Base-by-base conservation (phyloP, 2,888 invertebrate species). In the Keiferia lycopersicella region DNA sequence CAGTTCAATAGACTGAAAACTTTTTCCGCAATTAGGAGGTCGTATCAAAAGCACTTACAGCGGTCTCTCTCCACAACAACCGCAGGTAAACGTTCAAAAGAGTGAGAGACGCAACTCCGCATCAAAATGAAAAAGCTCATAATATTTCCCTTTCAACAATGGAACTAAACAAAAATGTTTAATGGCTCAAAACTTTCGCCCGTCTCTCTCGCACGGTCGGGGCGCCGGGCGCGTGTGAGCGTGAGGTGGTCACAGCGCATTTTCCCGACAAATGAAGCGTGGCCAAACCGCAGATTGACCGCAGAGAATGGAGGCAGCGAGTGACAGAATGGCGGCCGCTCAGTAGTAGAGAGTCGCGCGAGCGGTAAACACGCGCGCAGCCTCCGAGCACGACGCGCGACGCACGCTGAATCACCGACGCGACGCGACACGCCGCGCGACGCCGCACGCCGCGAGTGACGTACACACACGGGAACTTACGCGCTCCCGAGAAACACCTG, bases 251-350 rank as follows among this genome's bases (percentile, higher is more conserved):
- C 69, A 75, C 68, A 80, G 80, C 82, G 82, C 88, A 91, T 91
- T 92, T 92, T 91, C 91, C 87, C 88, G 87, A 87, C 91, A 92
- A 92, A 92, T 92, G 92, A 92, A 91, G 90, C 91, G 87, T 91
- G 91, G 89, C 90, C 81, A 88, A 85, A 91, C 92, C 92, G 84
- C 92, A 92, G 91, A 91, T 92, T 91, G 91, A 91, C 92, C 92
- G 88, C 92, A 91, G 92, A 90, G 90, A 88, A 88, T 89, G 91
- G 89, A 91, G 87, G 91, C 89, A 89, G 86, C 87, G 87, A 89
- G 88, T 91, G 91, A 89, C 89, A 91, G 91, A 85, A 90, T 91
- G 92, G 91, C 91, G 88, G 88, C 89, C 80, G 82, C 76, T 88
- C 87, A 91, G 91, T 92, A 83, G 87, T 87, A 80, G 77, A 86